A percentile compares a stretch with the other conserved stretches of the same genome.
Conservation (phyloP, 2,888 invertebrate species). For the Diplolepis rosae region DNA sequence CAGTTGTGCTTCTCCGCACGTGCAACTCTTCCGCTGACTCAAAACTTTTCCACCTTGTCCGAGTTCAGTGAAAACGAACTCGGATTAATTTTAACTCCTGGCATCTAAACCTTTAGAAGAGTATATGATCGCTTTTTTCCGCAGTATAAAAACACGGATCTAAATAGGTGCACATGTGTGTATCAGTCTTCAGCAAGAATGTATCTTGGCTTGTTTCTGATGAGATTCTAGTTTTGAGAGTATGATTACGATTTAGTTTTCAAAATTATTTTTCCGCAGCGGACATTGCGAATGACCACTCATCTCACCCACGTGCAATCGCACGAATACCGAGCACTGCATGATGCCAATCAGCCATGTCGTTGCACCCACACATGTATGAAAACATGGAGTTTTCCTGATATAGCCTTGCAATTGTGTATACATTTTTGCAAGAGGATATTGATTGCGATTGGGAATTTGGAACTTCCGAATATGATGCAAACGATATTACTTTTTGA, state of each 20-base stretch:
- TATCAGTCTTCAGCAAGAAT: neutral
- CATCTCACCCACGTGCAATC: constrained; percentile 55
- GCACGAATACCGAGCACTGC: constrained; percentile 56
- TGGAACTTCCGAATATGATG: neutral
- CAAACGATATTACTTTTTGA: constrained; percentile 3
- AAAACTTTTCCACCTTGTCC: neutral
- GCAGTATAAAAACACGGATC: no score
- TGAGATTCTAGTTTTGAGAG: neutral
- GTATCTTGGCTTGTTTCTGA: neutral
- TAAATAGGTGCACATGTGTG: neutral
- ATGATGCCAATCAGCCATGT: constrained; percentile 63
- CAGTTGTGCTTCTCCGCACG: constrained; percentile 38
- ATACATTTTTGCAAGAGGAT: constrained; percentile 3
- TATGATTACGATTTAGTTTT: neutral
- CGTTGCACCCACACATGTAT: constrained; percentile 61
- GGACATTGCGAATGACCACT: constrained; percentile 35
- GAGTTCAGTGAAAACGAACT: neutral
- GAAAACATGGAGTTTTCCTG: constrained; percentile 43
- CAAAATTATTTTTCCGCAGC: neutral
- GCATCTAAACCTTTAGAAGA: neutral
- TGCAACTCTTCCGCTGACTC: constrained; percentile 24
- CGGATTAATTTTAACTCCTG: neutral
- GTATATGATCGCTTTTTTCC: neutral
- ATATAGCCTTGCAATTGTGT: constrained; percentile 32
- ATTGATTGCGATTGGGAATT: constrained; percentile 14